Conservation (phyloP, 1,140 invertebrate genomes). For the Polypedilum vanderplanki region DNA sequence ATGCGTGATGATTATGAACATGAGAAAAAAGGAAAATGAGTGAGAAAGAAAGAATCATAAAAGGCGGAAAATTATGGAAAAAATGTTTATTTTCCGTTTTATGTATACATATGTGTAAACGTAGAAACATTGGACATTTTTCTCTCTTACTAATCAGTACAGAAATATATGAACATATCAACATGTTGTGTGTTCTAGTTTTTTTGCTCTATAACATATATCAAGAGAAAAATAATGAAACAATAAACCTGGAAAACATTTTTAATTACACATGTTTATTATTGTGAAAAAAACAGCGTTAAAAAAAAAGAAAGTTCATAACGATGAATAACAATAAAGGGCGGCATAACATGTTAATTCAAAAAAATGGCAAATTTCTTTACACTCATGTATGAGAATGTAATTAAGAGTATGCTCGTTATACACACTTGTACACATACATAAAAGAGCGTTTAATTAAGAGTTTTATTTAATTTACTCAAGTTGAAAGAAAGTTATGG, state of each 20-base stretch:
- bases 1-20: too few relatives aligned
- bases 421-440: background rate
- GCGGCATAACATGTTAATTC: background rate
- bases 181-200: background rate
- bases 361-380: background rate
- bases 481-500: too few relatives aligned
- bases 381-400: too few relatives aligned
- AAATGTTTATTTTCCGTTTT: too few relatives aligned
- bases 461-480: background rate
- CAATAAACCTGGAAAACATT: background rate
- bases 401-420: background rate
- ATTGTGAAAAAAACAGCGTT: background rate
- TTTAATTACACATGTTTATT: slow-evolving; percentile 11
- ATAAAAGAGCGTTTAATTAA: background rate
- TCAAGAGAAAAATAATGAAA: background rate
- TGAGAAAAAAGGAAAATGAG: too few relatives aligned
- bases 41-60: too few relatives aligned
- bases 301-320: background rate
- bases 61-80: too few relatives aligned
- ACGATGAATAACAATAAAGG: background rate
- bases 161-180: background rate
- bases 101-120: background rate
- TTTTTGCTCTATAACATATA: background rate
- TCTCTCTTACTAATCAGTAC: background rate
- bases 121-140: background rate